These are phyloP conservation scores for Lithodes maja DNA, from an alignment of 2,888 invertebrate genomes.

Conservation along the genomic window DNA sequence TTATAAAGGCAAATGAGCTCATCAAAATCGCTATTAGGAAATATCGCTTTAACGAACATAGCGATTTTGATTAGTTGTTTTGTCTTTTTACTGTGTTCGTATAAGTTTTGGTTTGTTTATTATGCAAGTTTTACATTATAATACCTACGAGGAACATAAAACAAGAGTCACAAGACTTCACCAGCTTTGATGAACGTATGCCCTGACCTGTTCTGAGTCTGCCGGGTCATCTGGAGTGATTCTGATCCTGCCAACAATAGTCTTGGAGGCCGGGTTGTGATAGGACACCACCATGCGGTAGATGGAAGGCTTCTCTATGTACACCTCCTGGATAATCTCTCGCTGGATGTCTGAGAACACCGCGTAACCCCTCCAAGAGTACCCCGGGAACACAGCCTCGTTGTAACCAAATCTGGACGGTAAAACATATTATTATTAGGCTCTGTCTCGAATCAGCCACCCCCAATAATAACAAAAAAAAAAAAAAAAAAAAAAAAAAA, in stretches of 20 bases:
- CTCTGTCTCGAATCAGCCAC: no score
- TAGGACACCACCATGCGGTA: slow-evolving; percentile 89
- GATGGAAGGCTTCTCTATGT: slow-evolving; percentile 87
- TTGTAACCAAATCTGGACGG: slow-evolving; percentile 84
- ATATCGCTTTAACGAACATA: not conserved
- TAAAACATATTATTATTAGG: not conserved
- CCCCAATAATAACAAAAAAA: not conserved
- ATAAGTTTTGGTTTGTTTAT: no score
- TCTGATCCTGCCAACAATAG: slow-evolving; percentile 85
- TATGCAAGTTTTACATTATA: no score
- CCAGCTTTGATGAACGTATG: no score
- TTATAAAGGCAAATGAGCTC: no score
- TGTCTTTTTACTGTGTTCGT: no score
- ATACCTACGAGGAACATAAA: not conserved
- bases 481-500: not conserved
- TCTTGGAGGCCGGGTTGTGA: slow-evolving; percentile 86
- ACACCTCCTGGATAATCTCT: slow-evolving; percentile 89
- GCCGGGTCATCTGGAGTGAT: slow-evolving; percentile 87
- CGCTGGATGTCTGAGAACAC: slow-evolving; percentile 90
- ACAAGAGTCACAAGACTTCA: not conserved
- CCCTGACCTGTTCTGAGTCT: slow-evolving; percentile 76
- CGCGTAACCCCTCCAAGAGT: slow-evolving; percentile 98
- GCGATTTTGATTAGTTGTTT: no score
- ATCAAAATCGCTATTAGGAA: no score
- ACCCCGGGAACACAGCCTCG: slow-evolving; percentile 87